These are phyloP conservation scores for Emydocephalus ijimae DNA, from an alignment of 2,113 vertebrate genomes.

Conservation along the genomic window DNA sequence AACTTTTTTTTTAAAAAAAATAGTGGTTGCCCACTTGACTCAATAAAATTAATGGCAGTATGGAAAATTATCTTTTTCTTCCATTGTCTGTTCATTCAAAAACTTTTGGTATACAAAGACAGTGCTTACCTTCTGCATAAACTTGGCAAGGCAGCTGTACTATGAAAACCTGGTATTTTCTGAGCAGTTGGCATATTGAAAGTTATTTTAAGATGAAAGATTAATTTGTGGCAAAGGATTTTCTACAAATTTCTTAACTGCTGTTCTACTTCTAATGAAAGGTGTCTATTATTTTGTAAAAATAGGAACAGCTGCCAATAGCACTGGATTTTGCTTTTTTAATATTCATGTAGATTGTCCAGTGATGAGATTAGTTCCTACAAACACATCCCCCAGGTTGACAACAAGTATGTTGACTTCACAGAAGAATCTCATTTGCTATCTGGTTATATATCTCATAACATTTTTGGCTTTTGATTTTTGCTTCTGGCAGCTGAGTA, in stretches of 20 bases:
- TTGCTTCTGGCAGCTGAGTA: not conserved
- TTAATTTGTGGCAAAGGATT: conserved; percentile 1
- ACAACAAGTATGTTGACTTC: not conserved
- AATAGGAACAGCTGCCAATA: not conserved
- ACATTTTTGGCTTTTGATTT: not conserved
- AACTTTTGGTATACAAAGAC: not conserved
- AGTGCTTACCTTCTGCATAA: not conserved
- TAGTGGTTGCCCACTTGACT: not conserved
- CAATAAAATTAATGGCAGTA: not conserved
- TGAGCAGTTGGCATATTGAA: not conserved
- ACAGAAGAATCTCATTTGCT: not conserved
- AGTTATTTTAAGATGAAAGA: conserved; percentile 1
- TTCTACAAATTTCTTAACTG: not conserved
- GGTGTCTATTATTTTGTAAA: not conserved
- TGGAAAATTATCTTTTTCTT: not conserved
- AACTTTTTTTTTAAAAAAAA: not conserved
- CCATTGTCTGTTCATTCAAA: not conserved
- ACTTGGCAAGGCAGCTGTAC: too few relatives aligned
- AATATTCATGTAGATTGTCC: not conserved
- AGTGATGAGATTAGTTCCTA: not conserved
- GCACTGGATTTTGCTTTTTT: not conserved
- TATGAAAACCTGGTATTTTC: not conserved
- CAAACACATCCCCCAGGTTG: not conserved
- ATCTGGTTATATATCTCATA: not conserved
- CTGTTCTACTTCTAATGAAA: not conserved